Evolutionary conservation across 2,113 vertebrate species (phyloP).

Genomic region (Sarotherodon lohbergeri): DNA sequence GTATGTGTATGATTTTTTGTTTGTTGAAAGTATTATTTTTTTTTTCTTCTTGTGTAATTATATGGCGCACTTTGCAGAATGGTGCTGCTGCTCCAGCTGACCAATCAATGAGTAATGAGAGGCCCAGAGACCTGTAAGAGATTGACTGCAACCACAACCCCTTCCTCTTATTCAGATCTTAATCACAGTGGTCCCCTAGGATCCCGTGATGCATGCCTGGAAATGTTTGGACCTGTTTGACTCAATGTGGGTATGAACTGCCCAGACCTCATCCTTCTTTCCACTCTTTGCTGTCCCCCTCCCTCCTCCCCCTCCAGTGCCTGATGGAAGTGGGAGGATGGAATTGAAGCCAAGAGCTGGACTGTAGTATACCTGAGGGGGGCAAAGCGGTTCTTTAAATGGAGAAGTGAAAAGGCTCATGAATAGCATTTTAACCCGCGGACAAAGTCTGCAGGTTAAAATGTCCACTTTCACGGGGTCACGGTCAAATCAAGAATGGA

Average conservation of each 20-base stretch:
- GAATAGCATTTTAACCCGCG: constrained; percentile 44
- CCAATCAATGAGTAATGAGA: constrained; percentile 65
- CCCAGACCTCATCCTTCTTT: constrained; percentile 28
- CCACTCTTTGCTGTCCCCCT: not conserved
- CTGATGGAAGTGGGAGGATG: constrained; percentile 31
- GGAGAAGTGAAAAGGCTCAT: constrained; percentile 37
- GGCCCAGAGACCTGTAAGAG: constrained; percentile 37
- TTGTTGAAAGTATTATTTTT: constrained; percentile 36
- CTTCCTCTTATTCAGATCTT: constrained; percentile 49
- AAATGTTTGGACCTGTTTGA: constrained; percentile 43
- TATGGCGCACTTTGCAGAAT: constrained; percentile 32
- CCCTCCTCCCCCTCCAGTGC: not conserved
- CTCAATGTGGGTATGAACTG: constrained; percentile 5
- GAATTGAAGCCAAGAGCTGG: constrained; percentile 39
- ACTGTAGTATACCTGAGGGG: constrained; percentile 28
- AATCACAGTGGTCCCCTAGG: constrained; percentile 48
- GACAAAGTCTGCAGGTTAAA: constrained; percentile 45
- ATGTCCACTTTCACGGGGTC: constrained; percentile 17
- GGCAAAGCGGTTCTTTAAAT: constrained; percentile 48
- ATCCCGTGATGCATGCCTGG: constrained; percentile 34
- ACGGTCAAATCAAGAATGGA: constrained; percentile 48
- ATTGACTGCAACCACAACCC: constrained; percentile 41
- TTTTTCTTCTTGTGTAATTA: constrained; percentile 49
- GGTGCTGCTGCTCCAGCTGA: constrained; percentile 45
- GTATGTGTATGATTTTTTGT: constrained; percentile 32